phyloP scores from a whole-genome alignment of 2,797 vertebrate species.

The Sylvia borin region DNA sequence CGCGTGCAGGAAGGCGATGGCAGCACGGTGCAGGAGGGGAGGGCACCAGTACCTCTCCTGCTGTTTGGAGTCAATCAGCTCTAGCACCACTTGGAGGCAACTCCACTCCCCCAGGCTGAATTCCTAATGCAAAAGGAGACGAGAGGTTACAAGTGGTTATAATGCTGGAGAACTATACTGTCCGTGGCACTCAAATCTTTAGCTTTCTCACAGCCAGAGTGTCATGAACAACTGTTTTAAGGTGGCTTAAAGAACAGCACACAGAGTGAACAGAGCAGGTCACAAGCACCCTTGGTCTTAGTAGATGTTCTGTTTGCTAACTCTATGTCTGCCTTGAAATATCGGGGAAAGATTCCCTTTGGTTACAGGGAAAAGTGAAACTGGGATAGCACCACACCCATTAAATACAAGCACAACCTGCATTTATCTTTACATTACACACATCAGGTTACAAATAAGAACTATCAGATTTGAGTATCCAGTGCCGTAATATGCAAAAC shows the following conservation, averaged over 20 bases:
- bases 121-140: constrained; percentile 77
- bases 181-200: neutral
- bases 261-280: neutral
- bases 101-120: constrained; percentile 95
- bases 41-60: constrained; percentile 95
- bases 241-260: neutral
- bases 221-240: neutral
- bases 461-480: neutral
- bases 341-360: neutral
- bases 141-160: neutral
- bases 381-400: neutral
- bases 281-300: neutral
- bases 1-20: constrained; percentile 93
- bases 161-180: neutral
- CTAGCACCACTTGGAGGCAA: constrained; percentile 92
- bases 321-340: neutral
- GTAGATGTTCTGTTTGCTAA: neutral
- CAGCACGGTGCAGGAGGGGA: constrained; percentile 90
- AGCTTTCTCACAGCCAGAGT: neutral
- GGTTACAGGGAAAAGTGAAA: neutral
- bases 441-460: neutral
- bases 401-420: neutral
- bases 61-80: constrained; percentile 90
- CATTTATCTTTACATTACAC: neutral
- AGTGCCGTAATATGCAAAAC: fast-evolving